Evolutionary conservation across 2,888 invertebrate genomes (phyloP), one percentile per base, ranked within the genome.

Genomic region (Meteorus colon): DNA sequence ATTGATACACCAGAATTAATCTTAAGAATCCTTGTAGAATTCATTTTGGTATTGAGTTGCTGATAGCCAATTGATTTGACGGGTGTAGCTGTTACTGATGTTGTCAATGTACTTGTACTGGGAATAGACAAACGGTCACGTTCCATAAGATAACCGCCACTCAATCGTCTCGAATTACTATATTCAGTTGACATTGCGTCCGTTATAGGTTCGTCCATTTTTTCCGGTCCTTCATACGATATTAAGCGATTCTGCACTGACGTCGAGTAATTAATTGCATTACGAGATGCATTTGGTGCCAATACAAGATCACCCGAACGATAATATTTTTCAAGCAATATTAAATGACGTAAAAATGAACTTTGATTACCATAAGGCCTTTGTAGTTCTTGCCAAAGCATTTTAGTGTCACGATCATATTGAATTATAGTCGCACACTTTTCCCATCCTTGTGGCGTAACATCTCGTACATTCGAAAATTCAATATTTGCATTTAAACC

Each of bases 291-390:
- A 79, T 92, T 93, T 4, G 94, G 93, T 0, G 95, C 93, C 16
- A 96, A 86, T 0, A 95, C 91, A 67, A 96, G 89, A 85, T 96
- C 96, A 0, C 96, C 96, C 79, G 94, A 94, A 74, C 96, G 92
- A 86, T 95, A 96, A 88, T 96, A 96, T 86, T 96, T 96, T 82
- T 96, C 96, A 79, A 96, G 86, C 6, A 96, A 90, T 70, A 96
- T 94, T 51, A 96, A 90, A 89, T 96, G 96, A 8, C 96, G 91
- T 1, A 96, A 90, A 86, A 96, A 96, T 81, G 96, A 96, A 62
- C 96, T 96, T 84, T 96, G 96, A 87, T 96, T 96, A 3, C 96
- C 96, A 82, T 96, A 96, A 0, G 96, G 96, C 86, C 95, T 93
- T 85, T 96, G 96, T 55, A 96, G 87, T 82, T 95, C 95, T 78